Evolutionary conservation across 2,113 vertebrate genomes (phyloP).

Genomic region (Paradoxurus hermaphroditus): DNA sequence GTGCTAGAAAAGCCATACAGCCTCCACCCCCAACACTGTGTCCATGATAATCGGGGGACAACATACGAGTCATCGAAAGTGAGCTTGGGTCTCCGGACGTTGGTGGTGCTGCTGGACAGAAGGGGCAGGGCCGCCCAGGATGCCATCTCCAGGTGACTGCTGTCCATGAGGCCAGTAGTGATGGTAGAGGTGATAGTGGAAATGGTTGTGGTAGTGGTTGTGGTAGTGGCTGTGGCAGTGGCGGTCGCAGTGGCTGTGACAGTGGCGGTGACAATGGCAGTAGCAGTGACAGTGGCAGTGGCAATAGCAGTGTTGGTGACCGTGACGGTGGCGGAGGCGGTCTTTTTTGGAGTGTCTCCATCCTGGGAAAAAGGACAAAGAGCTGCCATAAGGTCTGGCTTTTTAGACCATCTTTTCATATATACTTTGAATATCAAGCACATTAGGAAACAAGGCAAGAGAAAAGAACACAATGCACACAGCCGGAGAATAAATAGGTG

Average conservation of each 20-base stretch:
- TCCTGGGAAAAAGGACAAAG: constrained; percentile 75
- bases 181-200: constrained; percentile 67
- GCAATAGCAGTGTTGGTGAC: constrained; percentile 44
- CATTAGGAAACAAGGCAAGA: background rate
- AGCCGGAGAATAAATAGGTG: background rate
- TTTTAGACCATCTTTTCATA: constrained; percentile 14
- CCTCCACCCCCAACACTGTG: background rate
- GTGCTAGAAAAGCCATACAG: background rate
- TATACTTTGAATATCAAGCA: background rate
- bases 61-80: constrained; percentile 95
- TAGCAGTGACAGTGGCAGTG: constrained; percentile 36
- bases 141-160: constrained; percentile 89
- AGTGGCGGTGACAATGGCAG: constrained; percentile 2
- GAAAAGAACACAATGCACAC: background rate
- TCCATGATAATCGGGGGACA: background rate
- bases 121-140: constrained; percentile 88
- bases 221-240: constrained; percentile 59
- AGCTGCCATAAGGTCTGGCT: constrained; percentile 45
- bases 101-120: constrained; percentile 86
- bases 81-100: constrained; percentile 91
- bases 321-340: constrained; percentile 32
- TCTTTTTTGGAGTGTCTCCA: constrained; percentile 76
- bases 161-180: constrained; percentile 85
- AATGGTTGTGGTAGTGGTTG: constrained; percentile 71
- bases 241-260: constrained; percentile 19